Evolutionary conservation across 2,888 invertebrate species (phyloP).

Genomic region (Oscheius sp.): DNA sequence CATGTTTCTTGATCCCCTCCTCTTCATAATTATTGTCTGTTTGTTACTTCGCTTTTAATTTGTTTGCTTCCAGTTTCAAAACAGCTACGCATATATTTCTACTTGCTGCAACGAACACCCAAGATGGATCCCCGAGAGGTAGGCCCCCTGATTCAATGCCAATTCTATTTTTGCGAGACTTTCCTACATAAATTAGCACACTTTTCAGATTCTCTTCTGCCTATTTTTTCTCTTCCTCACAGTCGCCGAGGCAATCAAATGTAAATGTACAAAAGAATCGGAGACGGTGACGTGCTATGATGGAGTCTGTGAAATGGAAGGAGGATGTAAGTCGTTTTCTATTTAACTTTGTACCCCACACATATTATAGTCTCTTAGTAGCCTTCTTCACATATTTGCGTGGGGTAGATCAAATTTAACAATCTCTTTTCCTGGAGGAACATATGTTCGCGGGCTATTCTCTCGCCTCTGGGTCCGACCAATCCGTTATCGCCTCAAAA

Average conservation of each 20-base stretch:
- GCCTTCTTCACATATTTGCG: neutral
- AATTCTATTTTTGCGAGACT: neutral
- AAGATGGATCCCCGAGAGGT: conserved; percentile 29
- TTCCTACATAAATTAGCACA: neutral
- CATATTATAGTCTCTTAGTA: neutral
- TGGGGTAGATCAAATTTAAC: neutral
- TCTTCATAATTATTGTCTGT: neutral
- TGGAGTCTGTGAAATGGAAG: conserved; percentile 58
- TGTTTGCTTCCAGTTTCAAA: neutral
- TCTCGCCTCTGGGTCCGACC: no score
- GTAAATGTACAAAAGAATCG: conserved; percentile 64
- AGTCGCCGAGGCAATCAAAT: conserved; percentile 46
- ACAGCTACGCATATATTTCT: neutral
- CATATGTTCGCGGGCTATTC: conserved; percentile 12
- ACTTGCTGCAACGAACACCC: neutral
- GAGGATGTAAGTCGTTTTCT: conserved; percentile 51
- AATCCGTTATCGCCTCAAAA: conserved; percentile 18
- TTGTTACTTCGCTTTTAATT: neutral
- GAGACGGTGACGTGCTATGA: conserved; percentile 59
- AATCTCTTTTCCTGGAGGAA: neutral
- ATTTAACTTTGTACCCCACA: neutral
- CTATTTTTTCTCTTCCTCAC: conserved; percentile 27
- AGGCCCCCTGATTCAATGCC: neutral
- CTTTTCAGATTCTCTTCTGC: conserved; percentile 33
- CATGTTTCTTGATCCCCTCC: neutral